These are phyloP conservation scores for Nyctereutes procyonoides DNA, from an alignment of 2,113 vertebrate genomes.

Conservation along the genomic window DNA sequence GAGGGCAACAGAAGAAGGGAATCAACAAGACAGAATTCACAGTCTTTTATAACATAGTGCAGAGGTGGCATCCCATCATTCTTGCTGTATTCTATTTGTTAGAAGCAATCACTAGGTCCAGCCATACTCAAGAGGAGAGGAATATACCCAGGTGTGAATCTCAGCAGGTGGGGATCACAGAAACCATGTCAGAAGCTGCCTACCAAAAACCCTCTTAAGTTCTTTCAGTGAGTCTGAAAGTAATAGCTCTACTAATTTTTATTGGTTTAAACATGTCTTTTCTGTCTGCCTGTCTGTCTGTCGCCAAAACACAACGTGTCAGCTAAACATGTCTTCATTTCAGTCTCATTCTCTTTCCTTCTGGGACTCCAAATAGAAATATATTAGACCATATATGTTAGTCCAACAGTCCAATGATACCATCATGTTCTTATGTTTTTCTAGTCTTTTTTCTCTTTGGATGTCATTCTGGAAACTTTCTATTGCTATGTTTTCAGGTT, in stretches of 20 bases:
- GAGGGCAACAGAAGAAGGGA: neutral
- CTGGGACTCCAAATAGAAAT: neutral
- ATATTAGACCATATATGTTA: neutral
- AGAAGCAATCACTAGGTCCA: neutral
- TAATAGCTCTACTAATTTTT: neutral
- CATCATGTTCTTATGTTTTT: neutral
- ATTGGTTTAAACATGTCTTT: neutral
- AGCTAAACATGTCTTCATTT: neutral
- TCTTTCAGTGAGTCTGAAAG: neutral
- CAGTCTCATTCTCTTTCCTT: neutral
- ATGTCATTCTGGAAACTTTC: neutral
- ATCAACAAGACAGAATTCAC: neutral
- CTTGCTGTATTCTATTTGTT: neutral
- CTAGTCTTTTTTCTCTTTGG: neutral
- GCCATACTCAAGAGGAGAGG: neutral
- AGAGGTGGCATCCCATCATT: too few species aligned
- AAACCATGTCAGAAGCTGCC: neutral
- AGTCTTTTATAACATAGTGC: neutral
- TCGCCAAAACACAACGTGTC: too few species aligned
- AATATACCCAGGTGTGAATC: neutral
- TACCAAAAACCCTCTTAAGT: neutral
- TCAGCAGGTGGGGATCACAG: neutral
- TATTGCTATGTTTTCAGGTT: neutral
- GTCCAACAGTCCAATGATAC: neutral
- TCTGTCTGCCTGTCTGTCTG: too few species aligned